phyloP scores from a whole-genome alignment of 2,888 invertebrate genomes.

The Tuta absoluta region DNA sequence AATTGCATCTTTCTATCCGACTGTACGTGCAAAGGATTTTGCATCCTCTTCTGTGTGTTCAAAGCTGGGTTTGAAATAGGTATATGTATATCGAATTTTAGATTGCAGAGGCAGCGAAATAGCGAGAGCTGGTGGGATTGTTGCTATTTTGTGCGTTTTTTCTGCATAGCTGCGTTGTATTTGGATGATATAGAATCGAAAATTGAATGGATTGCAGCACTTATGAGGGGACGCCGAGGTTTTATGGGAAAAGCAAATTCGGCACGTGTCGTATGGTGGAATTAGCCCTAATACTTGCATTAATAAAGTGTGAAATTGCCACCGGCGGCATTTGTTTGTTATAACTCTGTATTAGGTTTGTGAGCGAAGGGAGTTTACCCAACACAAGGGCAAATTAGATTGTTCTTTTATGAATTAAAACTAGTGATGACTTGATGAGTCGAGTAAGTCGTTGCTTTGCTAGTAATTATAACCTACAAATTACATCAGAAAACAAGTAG shows the following conservation, averaged over 20 bases:
- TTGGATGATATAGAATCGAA: slow-evolving; percentile 44
- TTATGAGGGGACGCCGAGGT: slow-evolving; percentile 53
- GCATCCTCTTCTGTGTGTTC: slow-evolving; percentile 13
- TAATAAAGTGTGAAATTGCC: slow-evolving; percentile 82
- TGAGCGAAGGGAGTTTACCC: slow-evolving; percentile 40
- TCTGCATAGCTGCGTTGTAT: slow-evolving; percentile 27
- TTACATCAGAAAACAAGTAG: background rate
- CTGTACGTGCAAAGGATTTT: slow-evolving; percentile 22
- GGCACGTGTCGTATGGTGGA: slow-evolving; percentile 78
- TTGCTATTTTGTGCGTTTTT: slow-evolving; percentile 29
- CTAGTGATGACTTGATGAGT: slow-evolving; percentile 31
- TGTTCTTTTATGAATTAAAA: slow-evolving; percentile 49
- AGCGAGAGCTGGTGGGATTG: slow-evolving; percentile 13
- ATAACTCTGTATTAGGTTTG: slow-evolving; percentile 74
- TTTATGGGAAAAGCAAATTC: slow-evolving; percentile 78
- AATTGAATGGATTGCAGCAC: slow-evolving; percentile 48
- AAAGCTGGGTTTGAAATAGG: slow-evolving; percentile 19
- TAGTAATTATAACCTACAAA: background rate
- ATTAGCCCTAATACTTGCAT: slow-evolving; percentile 80
- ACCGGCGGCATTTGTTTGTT: slow-evolving; percentile 71
- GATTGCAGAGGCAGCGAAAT: slow-evolving; percentile 21
- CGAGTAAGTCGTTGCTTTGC: background rate
- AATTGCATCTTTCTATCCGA: slow-evolving; percentile 21
- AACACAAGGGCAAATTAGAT: slow-evolving; percentile 48
- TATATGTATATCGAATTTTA: slow-evolving; percentile 24